These are phyloP conservation scores for Piscicola geometra DNA, from an alignment of 2,888 invertebrate genomes.

Conservation along the genomic window DNA sequence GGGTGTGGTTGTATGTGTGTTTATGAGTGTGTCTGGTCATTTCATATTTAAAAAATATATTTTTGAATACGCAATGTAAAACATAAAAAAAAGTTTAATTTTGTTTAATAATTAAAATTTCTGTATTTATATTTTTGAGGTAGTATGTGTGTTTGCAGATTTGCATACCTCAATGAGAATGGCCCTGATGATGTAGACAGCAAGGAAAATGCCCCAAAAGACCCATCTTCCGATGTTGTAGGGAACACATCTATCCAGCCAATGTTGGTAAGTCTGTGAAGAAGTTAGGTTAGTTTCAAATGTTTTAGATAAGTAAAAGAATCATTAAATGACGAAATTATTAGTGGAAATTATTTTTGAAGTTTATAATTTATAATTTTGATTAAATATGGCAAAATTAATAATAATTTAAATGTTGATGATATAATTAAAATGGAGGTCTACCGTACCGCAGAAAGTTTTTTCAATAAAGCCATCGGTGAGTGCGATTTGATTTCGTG, in stretches of 20 bases:
- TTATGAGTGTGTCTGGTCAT: no score
- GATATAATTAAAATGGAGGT: background rate
- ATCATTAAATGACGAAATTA: background rate
- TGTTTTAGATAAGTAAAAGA: no score
- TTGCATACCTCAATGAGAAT: slow-evolving; percentile 37
- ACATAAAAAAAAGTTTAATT: background rate
- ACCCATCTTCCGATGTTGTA: slow-evolving; percentile 34
- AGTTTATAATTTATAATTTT: no score
- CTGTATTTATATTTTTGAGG: no score
- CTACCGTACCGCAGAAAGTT: slow-evolving; percentile 18
- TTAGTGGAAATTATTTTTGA: background rate
- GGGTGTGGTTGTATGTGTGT: background rate
- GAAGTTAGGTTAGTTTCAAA: background rate
- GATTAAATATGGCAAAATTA: background rate
- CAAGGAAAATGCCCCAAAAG: slow-evolving; percentile 25
- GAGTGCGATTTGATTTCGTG: slow-evolving; percentile 22
- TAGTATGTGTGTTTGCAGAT: no score
- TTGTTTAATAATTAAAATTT: slow-evolving; percentile 1
- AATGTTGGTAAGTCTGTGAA: slow-evolving; percentile 35
- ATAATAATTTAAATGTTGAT: background rate
- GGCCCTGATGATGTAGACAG: slow-evolving; percentile 34
- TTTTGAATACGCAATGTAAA: no score
- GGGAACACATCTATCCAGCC: slow-evolving; percentile 36
- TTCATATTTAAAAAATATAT: no score
- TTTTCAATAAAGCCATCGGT: slow-evolving; percentile 29